Evolutionary conservation across 2,113 vertebrate species (phyloP).

Genomic region (Misgurnus anguillicaudatus): DNA sequence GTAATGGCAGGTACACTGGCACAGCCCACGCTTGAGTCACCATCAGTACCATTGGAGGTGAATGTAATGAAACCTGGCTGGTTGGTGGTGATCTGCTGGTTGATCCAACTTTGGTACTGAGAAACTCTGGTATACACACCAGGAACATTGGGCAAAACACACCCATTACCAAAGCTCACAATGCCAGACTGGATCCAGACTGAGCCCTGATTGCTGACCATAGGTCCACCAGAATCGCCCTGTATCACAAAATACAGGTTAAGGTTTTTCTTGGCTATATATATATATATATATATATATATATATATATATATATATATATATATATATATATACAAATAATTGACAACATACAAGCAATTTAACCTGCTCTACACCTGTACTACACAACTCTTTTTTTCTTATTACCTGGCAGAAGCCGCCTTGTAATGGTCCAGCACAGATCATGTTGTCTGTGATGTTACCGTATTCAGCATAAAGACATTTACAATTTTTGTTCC

Average conservation of each 20-base stretch:
- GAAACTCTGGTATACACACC: conserved; percentile 52
- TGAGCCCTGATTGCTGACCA: conserved; percentile 39
- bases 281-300: too few species aligned
- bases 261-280: too few species aligned
- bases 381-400: too few species aligned
- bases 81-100: conserved; percentile 14
- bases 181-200: conserved; percentile 61
- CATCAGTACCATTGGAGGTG: conserved; percentile 57
- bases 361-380: too few species aligned
- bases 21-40: conserved; percentile 57
- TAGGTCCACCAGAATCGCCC: conserved; percentile 81
- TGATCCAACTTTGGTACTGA: conserved; percentile 43
- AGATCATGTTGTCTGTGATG: conserved; percentile 73
- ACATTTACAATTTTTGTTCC: conserved; percentile 54
- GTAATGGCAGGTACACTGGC: rapidly evolving
- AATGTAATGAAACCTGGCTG: conserved; percentile 52
- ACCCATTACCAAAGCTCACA: conserved; percentile 79
- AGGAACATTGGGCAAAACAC: conserved; percentile 54
- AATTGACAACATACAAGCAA: not conserved
- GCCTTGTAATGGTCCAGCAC: conserved; percentile 65
- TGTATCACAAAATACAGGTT: conserved; percentile 57
- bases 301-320: too few species aligned
- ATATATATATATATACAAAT: too few species aligned
- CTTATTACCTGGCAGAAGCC: conserved; percentile 60
- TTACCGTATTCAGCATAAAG: conserved; percentile 10